Evolutionary conservation across 2,113 vertebrate species (phyloP), one percentile per base, ranked within the genome.

Genomic region (Chinchilla lanigera): DNA sequence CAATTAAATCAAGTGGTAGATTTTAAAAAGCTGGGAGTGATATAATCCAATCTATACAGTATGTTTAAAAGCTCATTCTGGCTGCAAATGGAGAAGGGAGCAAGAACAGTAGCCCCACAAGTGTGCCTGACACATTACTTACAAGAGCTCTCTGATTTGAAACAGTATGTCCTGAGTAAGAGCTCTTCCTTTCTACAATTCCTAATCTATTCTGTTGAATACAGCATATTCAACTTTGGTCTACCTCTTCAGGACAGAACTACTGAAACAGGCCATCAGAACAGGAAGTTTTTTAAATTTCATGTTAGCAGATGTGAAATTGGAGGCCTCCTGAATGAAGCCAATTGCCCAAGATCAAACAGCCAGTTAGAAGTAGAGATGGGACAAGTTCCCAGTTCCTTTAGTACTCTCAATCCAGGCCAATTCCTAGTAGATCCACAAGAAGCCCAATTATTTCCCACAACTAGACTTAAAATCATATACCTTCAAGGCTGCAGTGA

Each of bases 41-140:
- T 30, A 65, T 58, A 67, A 85, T 38, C 52, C 60, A 69, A 60
- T 38, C 22, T 7, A 35, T 14, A 47, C 73, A 47, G 44, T n/a
- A 58, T 33, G 95, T 87, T 95, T 60, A 67, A 61, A 93, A 85
- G 65, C 80, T 91, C 19, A 47, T 44, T 86, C 61, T 69, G 44
- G 77, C 54, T 86, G 4, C 3, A 67, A 61, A 95, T 3, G 8
- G 80, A 90, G 58, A 95, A 77, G 1, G 1, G 20, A 77, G 8
- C 0, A 4, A 13, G 65, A 26, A 61, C 0, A 85, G 73, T 3
- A 69, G 17, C 20, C 47, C 71, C 16, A 38, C 14, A 81, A 65
- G n/a, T n/a, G 1, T 50, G 3, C 56, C 54, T 47, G 44, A 78
- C n/a, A 44, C 33, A 22, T 44, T 11, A 35, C 60, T 65, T 84